Base-by-base conservation (phyloP, 1,140 invertebrate genomes). In the Aethina tumida region DNA sequence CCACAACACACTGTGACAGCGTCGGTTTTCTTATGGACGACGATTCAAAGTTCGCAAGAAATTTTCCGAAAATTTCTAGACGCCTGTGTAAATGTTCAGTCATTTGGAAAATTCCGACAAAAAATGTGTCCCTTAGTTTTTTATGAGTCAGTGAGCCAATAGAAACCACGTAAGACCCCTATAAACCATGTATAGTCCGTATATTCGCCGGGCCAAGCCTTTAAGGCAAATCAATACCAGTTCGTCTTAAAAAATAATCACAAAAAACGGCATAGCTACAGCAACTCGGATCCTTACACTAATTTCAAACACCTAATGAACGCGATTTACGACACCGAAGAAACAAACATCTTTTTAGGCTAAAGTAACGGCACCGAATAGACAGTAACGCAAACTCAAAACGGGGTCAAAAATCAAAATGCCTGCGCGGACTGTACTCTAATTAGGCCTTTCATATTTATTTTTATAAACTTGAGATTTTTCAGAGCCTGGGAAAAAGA, bases 61-160 rank as follows among this genome's bases (percentile, higher is more conserved):
- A 35, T 47, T 52, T 59, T 57, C 53, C 50, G 43, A 54, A 59
- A 59, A 47, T 54, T 58, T 47, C 43, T 42, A 57, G 46, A 55
- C 49, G 55, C 50, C 45, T 59, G 53, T 50, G 49, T 58, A 52
- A 51, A 53, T 53, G 56, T 53, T 56, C 59, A 60, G 52, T 60
- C 57, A 58, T 60, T 60, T 60, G 57, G 59, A 61, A 61, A 61
- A 57, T 60, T 58, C 55, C 58, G 32, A 52, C 52, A 56, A 60
- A 60, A 60, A 60, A 51, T 54, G 45, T 53, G 50, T 55, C 53
- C 46, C 49, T 56, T 46, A 43, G 43, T 53, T 58, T 60, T 60
- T 62, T 57, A 60, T 53, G 58, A 60, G 50, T 59, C 53, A 59
- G 54, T 55, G 54, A 59, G 52, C 60, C 57, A 62, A 59, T 58